phyloP scores from a whole-genome alignment of 2,113 vertebrate genomes.

The Ophiodon elongatus region DNA sequence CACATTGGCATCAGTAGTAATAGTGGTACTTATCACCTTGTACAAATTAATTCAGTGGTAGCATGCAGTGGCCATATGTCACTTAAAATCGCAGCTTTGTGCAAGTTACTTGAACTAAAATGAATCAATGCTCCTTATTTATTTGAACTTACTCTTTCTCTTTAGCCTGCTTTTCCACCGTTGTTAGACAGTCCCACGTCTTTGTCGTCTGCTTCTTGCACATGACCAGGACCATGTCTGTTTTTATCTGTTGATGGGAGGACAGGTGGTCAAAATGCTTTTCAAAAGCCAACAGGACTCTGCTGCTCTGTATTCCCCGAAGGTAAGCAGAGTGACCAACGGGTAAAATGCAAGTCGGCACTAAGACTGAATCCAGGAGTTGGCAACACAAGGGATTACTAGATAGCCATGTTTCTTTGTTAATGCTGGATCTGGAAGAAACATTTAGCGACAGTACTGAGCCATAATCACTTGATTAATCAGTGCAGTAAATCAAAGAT shows the following conservation, averaged over 20 bases:
- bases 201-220: conserved; percentile 92
- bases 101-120: not conserved
- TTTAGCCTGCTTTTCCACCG: conserved; percentile 94
- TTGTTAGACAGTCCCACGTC: conserved; percentile 96
- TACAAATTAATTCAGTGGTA: not conserved
- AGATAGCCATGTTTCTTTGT: not conserved
- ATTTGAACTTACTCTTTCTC: conserved; percentile 93
- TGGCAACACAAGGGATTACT: not conserved
- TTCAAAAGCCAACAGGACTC: not conserved
- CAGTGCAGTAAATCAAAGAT: not conserved
- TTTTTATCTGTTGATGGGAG: conserved; percentile 88
- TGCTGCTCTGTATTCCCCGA: not conserved
- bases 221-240: conserved; percentile 93
- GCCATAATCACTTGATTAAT: too few relatives aligned
- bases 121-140: not conserved
- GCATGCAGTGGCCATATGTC: not conserved
- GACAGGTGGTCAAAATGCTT: not conserved
- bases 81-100: not conserved
- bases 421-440: not conserved
- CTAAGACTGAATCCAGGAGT: not conserved
- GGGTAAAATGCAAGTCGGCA: not conserved
- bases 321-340: too few relatives aligned
- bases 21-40: not conserved
- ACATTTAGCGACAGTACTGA: not conserved
- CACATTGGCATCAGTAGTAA: not conserved